Conservation (phyloP, 1,140 invertebrate species). For the Thaumatotibia leucotreta region DNA sequence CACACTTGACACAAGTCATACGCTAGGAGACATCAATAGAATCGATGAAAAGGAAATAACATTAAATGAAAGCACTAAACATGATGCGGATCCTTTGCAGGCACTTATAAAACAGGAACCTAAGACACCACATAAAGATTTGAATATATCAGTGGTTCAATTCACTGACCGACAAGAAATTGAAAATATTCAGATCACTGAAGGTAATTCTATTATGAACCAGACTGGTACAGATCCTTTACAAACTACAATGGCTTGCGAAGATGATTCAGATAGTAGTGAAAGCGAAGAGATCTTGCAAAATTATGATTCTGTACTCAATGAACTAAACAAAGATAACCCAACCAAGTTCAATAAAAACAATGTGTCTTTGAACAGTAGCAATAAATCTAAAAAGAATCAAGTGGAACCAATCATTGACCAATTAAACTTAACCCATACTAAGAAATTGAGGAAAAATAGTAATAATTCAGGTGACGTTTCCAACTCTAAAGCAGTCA, state of each 20-base stretch:
- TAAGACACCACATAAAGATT: constrained; percentile 42
- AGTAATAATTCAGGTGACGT: background rate
- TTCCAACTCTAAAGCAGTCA: background rate
- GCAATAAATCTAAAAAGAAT: constrained; percentile 42
- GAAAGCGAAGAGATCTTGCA: constrained; percentile 51
- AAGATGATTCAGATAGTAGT: constrained; percentile 35
- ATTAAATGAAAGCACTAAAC: constrained; percentile 31
- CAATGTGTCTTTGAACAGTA: constrained; percentile 46
- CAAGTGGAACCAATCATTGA: constrained; percentile 41
- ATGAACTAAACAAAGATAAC: constrained; percentile 32
- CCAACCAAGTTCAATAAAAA: constrained; percentile 31
- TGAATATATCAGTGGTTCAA: constrained; percentile 33
- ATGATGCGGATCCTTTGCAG: constrained; percentile 39
- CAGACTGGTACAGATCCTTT: constrained; percentile 40
- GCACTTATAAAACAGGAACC: constrained; percentile 44
- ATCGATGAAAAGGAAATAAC: constrained; percentile 56
- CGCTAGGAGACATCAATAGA: background rate
- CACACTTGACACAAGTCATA: constrained; percentile 16
- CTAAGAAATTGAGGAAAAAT: constrained; percentile 29
- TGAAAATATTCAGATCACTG: constrained; percentile 32
- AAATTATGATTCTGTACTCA: constrained; percentile 57
- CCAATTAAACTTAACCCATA: constrained; percentile 61
- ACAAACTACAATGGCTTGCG: constrained; percentile 30
- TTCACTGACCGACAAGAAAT: constrained; percentile 29
- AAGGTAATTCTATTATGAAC: constrained; percentile 25